Evolutionary conservation across 2,888 invertebrate genomes (phyloP).

Genomic region (Tachina lurida): DNA sequence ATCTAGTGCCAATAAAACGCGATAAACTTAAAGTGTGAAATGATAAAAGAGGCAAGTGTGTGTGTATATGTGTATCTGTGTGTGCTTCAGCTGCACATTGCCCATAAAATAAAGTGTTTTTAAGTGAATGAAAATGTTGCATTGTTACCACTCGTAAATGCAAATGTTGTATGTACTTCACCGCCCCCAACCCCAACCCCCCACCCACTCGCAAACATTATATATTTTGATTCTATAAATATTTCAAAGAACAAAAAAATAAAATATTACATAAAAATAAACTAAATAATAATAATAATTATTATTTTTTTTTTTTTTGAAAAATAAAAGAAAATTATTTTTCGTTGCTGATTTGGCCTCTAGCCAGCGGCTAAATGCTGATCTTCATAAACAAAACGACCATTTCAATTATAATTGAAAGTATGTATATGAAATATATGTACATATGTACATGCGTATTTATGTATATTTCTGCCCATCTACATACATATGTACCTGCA

Average conservation of each 20-base stretch:
- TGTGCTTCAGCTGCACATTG: conserved; percentile 5
- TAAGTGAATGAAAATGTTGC: conserved; percentile 46
- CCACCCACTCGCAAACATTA: too few relatives aligned
- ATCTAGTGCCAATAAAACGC: conserved; percentile 32
- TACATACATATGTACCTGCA: too few relatives aligned
- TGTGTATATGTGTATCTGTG: not conserved
- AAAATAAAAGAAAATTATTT: conserved; percentile 47
- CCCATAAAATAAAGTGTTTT: conserved; percentile 12
- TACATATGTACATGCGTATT: not conserved
- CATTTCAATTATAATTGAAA: conserved; percentile 35
- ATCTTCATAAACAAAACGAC: conserved; percentile 71
- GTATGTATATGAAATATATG: conserved; percentile 8
- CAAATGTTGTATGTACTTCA: not conserved
- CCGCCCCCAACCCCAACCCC: conserved; percentile 10
- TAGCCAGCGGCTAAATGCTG: conserved; percentile 73
- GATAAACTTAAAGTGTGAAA: conserved; percentile 44
- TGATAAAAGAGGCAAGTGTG: conserved; percentile 23
- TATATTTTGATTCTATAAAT: conserved; percentile 60
- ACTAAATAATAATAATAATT: conserved; percentile 28
- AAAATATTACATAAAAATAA: conserved; percentile 53
- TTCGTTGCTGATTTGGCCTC: conserved; percentile 69
- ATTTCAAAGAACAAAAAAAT: conserved; percentile 46
- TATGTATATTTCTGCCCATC: too few relatives aligned
- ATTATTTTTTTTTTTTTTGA: not conserved
- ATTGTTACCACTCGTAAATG: conserved; percentile 38